A percentile compares a stretch with the other conserved stretches of the same genome.
Evolutionary conservation across 2,797 vertebrate species (phyloP).

Genomic region (Strix occidentalis): DNA sequence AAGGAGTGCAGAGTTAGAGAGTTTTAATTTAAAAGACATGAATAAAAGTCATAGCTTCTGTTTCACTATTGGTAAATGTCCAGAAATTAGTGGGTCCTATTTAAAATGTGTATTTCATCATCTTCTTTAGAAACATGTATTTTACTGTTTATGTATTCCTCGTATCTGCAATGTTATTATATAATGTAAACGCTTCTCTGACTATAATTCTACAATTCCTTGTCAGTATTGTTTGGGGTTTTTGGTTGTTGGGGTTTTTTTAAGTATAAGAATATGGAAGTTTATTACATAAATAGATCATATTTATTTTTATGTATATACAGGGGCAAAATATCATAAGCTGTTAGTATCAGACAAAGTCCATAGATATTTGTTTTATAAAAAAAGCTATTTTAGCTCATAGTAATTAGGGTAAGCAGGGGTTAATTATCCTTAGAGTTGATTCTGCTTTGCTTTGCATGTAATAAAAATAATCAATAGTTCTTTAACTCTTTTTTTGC

Average conservation of each 20-base stretch:
- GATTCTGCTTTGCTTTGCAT: neutral
- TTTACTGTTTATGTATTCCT: neutral
- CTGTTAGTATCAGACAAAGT: neutral
- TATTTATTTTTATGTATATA: neutral
- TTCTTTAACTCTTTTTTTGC: neutral
- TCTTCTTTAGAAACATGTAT: neutral
- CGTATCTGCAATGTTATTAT: accelerated
- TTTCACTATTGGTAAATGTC: neutral
- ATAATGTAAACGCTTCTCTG: neutral
- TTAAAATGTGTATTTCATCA: neutral
- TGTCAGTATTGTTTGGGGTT: neutral
- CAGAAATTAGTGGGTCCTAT: neutral
- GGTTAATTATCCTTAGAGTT: neutral
- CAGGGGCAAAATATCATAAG: neutral
- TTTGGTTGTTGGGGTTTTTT: too few species aligned
- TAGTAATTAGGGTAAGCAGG: neutral
- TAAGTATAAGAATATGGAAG: neutral
- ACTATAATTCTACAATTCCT: neutral
- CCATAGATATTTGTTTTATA: neutral
- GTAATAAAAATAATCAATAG: neutral
- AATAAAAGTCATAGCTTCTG: neutral
- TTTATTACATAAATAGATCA: neutral
- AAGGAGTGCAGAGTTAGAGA: neutral
- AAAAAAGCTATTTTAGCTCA: neutral
- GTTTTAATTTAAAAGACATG: neutral